Percentiles rank a stretch among this genome's conserved stretches.
Conservation (phyloP, 2,797 vertebrate species). For the Aulostomus chinensis region DNA sequence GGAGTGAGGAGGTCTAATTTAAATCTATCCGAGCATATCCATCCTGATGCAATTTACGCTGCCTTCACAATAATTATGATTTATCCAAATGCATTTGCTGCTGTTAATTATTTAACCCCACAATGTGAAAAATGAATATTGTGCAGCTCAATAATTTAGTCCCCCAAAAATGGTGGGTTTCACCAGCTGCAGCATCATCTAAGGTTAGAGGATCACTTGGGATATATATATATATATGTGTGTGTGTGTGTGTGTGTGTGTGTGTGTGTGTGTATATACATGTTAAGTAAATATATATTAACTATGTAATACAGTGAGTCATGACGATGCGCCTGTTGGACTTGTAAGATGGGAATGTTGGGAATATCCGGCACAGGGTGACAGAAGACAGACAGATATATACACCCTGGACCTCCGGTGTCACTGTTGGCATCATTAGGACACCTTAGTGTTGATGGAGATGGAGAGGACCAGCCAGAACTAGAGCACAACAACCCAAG, state of each 20-base stretch:
- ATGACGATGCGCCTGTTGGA: too few relatives aligned
- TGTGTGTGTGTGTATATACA: too few relatives aligned
- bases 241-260: too few relatives aligned
- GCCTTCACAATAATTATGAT: slow-evolving; percentile 73
- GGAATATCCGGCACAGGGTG: slow-evolving; percentile 48
- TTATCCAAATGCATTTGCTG: slow-evolving; percentile 59
- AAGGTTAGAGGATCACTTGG: slow-evolving; percentile 10
- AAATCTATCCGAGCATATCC: slow-evolving; percentile 60
- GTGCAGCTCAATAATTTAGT: slow-evolving; percentile 21
- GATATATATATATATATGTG: slow-evolving; percentile 3
- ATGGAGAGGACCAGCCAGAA: slow-evolving; percentile 57
- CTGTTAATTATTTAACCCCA: slow-evolving; percentile 49
- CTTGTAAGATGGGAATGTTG: slow-evolving; percentile 29
- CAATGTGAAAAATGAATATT: slow-evolving; percentile 3
- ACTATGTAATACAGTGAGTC: too few relatives aligned
- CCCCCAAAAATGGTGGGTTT: slow-evolving; percentile 3
- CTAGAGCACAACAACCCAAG: slow-evolving; percentile 58
- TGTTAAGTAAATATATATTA: too few relatives aligned
- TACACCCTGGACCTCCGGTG: slow-evolving; percentile 49
- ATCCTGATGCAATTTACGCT: slow-evolving; percentile 60
- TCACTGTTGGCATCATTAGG: slow-evolving; percentile 63
- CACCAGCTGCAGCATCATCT: slow-evolving; percentile 16
- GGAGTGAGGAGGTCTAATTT: slow-evolving; percentile 62
- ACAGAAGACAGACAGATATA: slow-evolving; percentile 46
- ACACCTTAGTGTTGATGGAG: slow-evolving; percentile 56